A percentile compares a stretch with the other conserved stretches of the same genome.
Evolutionary conservation across 2,888 invertebrate genomes (phyloP).

Genomic region (Hypselothyrea guttata): DNA sequence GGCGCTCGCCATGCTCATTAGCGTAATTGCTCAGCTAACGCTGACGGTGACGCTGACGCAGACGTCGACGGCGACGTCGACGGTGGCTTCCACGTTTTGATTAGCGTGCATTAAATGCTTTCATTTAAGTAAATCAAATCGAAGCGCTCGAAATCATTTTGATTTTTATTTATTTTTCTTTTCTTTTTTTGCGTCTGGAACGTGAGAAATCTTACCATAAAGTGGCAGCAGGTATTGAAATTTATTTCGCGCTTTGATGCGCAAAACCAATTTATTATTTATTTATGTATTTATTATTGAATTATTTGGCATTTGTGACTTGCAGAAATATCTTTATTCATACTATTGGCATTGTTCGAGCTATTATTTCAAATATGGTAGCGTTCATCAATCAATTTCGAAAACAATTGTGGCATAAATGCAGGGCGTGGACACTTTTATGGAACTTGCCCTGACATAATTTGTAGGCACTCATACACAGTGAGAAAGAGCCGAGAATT

Average conservation of each 20-base stretch:
- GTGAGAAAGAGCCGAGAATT: no score
- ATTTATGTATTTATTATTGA: slow-evolving; percentile 53
- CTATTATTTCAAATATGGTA: slow-evolving; percentile 32
- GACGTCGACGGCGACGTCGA: slow-evolving; percentile 1
- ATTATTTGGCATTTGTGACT: slow-evolving; percentile 71
- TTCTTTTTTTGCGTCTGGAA: slow-evolving; percentile 46
- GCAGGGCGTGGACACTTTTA: slow-evolving; percentile 55
- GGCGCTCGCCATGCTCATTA: slow-evolving; percentile 68
- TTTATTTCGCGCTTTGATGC: slow-evolving; percentile 71
- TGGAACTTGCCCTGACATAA: slow-evolving; percentile 50
- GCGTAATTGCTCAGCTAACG: slow-evolving; percentile 60
- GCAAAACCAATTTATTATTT: slow-evolving; percentile 59
- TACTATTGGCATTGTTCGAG: slow-evolving; percentile 27
- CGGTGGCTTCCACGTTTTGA: slow-evolving; percentile 47
- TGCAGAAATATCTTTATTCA: slow-evolving; percentile 55
- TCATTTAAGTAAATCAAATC: slow-evolving; percentile 73
- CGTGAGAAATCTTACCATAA: slow-evolving; percentile 70
- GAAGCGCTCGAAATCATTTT: slow-evolving; percentile 49
- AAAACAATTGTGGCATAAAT: slow-evolving; percentile 56
- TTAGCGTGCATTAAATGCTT: slow-evolving; percentile 77
- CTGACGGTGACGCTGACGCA: slow-evolving; percentile 18
- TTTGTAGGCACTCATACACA: neutral
- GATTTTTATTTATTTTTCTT: slow-evolving; percentile 15
- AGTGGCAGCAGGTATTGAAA: slow-evolving; percentile 41
- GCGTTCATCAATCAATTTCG: slow-evolving; percentile 61